A percentile compares a stretch with the other conserved stretches of the same genome.
Evolutionary conservation across 1,140 invertebrate genomes (phyloP).

Genomic region (Cydia splendana): DNA sequence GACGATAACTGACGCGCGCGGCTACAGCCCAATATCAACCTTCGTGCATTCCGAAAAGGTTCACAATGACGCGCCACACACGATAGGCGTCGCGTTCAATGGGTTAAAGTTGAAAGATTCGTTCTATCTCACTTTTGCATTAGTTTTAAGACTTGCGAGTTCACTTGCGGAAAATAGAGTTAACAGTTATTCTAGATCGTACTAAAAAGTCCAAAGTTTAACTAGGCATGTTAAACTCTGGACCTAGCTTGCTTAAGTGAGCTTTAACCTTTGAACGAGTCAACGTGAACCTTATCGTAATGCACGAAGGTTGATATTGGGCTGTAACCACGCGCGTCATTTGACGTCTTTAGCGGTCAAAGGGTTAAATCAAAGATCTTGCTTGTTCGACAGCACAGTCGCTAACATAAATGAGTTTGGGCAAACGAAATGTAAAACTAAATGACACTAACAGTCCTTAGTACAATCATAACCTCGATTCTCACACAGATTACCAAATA

Average conservation of each 20-base stretch:
- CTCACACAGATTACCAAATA: constrained; percentile 23
- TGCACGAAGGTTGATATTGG: too few relatives aligned
- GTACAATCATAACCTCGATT: background rate
- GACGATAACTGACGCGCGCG: too few relatives aligned
- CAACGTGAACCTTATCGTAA: too few relatives aligned
- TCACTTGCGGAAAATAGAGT: background rate
- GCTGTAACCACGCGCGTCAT: too few relatives aligned
- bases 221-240: too few relatives aligned
- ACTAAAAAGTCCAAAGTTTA: background rate
- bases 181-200: background rate
- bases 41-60: too few relatives aligned
- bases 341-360: too few relatives aligned
- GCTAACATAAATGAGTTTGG: constrained; percentile 4
- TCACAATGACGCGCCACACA: too few relatives aligned
- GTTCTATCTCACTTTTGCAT: background rate
- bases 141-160: background rate
- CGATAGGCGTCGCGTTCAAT: too few relatives aligned
- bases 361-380: too few relatives aligned
- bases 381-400: background rate
- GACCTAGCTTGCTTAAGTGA: background rate
- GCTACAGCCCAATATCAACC: too few relatives aligned
- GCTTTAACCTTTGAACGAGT: background rate
- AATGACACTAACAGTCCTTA: background rate
- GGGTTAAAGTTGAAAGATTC: constrained; percentile 24
- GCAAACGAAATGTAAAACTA: constrained; percentile 1